Conservation (phyloP, 1,140 invertebrate species). For the Hyles vespertilio region DNA sequence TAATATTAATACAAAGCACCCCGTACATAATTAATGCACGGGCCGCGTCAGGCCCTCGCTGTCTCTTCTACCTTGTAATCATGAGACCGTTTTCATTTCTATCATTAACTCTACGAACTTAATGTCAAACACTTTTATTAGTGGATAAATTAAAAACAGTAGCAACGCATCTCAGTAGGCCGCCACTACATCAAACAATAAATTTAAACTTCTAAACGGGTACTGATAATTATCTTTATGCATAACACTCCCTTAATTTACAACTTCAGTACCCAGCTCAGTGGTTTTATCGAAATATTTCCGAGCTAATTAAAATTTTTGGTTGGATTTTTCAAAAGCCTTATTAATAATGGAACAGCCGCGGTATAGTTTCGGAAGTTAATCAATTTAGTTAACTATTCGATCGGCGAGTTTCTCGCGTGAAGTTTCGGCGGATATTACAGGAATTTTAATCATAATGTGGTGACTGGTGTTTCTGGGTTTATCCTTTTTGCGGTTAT, state of each 20-base stretch:
- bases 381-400: conserved; percentile 36
- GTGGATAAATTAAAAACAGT: conserved; percentile 65
- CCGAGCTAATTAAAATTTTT: conserved; percentile 61
- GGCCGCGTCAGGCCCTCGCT: background rate
- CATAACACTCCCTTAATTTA: conserved; percentile 48
- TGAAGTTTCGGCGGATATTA: conserved; percentile 7
- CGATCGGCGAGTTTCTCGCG: conserved; percentile 18
- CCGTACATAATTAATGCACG: too few species aligned
- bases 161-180: conserved; percentile 31
- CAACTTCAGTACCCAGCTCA: conserved; percentile 35
- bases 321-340: conserved; percentile 7
- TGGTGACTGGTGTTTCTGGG: too few species aligned
- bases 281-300: conserved; percentile 58
- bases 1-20: too few species aligned
- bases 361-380: conserved; percentile 7
- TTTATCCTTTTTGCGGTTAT: too few species aligned
- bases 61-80: background rate
- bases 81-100: conserved; percentile 21
- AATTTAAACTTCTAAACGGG: conserved; percentile 40
- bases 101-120: conserved; percentile 50
- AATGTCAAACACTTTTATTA: conserved; percentile 69
- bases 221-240: conserved; percentile 48
- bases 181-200: conserved; percentile 38
- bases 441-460: too few species aligned
- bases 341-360: conserved; percentile 5